These are phyloP conservation scores for Hemicordylus capensis DNA, from an alignment of 2,113 vertebrate species.

Conservation along the genomic window DNA sequence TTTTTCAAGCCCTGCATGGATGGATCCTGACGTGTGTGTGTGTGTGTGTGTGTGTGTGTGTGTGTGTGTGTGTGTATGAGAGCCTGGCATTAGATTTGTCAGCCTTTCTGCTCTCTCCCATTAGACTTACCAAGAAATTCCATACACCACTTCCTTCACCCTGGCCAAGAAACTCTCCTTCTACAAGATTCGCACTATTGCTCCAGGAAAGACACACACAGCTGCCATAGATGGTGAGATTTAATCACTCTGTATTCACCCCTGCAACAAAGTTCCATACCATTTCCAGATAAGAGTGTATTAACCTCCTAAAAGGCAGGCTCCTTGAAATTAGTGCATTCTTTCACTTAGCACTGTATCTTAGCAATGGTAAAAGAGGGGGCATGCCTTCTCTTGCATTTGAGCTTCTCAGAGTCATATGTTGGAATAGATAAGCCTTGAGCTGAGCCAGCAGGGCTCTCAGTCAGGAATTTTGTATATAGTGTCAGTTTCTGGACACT, in stretches of 20 bases:
- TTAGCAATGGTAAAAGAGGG: background rate
- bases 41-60: background rate
- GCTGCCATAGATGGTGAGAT: constrained; percentile 93
- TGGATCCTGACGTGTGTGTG: constrained; percentile 6
- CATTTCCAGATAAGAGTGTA: background rate
- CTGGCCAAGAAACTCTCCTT: constrained; percentile 92
- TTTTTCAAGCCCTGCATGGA: constrained; percentile 1
- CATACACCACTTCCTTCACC: constrained; percentile 91
- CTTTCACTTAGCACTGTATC: background rate
- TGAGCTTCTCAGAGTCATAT: background rate
- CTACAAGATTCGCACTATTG: constrained; percentile 89
- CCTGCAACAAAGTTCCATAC: constrained; percentile 1
- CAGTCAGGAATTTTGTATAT: background rate
- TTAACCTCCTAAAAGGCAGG: background rate
- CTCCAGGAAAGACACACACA: constrained; percentile 94
- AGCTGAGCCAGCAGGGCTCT: no score
- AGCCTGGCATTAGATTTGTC: constrained; percentile 42
- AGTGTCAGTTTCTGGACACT: background rate
- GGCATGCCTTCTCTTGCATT: no score
- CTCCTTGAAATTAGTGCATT: background rate
- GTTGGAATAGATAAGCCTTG: no score
- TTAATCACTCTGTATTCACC: background rate
- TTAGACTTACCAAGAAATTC: constrained; percentile 89
- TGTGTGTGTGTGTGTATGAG: background rate
- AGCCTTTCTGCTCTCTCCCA: constrained; percentile 5